Conservation (phyloP, 1,140 invertebrate species). For the Tyrophagus putrescentiae region DNA sequence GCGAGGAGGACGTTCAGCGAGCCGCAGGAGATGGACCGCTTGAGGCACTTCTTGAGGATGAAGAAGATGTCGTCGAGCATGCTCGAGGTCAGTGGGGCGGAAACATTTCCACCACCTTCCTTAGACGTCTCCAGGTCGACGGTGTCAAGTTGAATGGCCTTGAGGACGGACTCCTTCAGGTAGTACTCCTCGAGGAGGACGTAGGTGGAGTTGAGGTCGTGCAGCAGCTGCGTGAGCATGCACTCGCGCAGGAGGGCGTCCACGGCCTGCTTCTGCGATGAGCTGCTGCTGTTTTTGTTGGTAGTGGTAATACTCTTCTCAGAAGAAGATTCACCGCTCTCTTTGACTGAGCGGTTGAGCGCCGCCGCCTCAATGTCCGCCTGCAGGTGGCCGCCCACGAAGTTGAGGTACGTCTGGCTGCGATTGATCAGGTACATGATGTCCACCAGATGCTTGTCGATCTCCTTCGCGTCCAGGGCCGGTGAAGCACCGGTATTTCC, state of each 20-base stretch:
- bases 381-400: slow-evolving; percentile 59
- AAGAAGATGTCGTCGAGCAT: slow-evolving; percentile 97
- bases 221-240: slow-evolving; percentile 63
- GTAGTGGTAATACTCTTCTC: slow-evolving; percentile 25
- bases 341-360: slow-evolving; percentile 8
- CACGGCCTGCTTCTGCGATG: slow-evolving; percentile 40
- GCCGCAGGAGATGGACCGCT: slow-evolving; percentile 67
- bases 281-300: slow-evolving; percentile 20
- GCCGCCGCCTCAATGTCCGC: slow-evolving; percentile 35
- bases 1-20: slow-evolving; percentile 91
- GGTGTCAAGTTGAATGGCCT: slow-evolving; percentile 37
- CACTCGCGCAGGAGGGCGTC: slow-evolving; percentile 56
- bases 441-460: slow-evolving; percentile 77
- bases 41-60: slow-evolving; percentile 86
- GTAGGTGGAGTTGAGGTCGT: slow-evolving; percentile 78
- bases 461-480: slow-evolving; percentile 56
- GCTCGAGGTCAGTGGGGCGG: slow-evolving; percentile 65
- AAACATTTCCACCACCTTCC: slow-evolving; percentile 48
- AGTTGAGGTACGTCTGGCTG: slow-evolving; percentile 75
- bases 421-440: slow-evolving; percentile 78
- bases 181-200: slow-evolving; percentile 88
- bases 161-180: slow-evolving; percentile 83
- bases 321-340: background rate
- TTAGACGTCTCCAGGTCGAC: slow-evolving; percentile 41
- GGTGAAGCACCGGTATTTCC: background rate